Evolutionary conservation across 2,113 vertebrate genomes (phyloP), one percentile per base, ranked within the genome.

Genomic region (Callocephalon fimbriatum): DNA sequence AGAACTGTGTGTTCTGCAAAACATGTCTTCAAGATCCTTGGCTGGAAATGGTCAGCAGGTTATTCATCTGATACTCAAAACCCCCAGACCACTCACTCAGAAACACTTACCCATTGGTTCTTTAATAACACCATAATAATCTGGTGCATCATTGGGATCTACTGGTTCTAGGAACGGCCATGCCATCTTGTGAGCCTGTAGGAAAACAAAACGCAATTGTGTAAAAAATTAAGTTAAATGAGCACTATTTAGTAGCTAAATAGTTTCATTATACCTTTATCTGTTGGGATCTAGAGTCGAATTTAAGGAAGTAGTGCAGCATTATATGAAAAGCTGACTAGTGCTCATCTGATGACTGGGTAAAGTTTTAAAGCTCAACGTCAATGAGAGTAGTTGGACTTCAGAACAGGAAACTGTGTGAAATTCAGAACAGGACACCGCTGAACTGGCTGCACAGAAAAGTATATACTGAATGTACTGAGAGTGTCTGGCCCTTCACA

Each of bases 141-240:
- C 99, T 70, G 99, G 99, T 11, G 99, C 99, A 27, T 99, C 99
- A 5, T 99, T 99, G 27, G 99, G 99, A 95, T 99, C 99, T 95
- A 99, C 99, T 1, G 99, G 99, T 94, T 99, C 99, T 44, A 99
- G 98, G 98, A 99, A 99, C 0, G 99, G 99, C 99, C 99, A 99
- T 3, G 99, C 99, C 99, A 99, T 99, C 96, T 99, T 99, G 97
- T 99, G 99, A 91, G 99, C 98, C 99, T 99, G 91, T 53, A 96
- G 44, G 70, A 78, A 86, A 94, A 93, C 35, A 18, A 80, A 31
- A 61, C 13, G 72, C 2, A 70, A 31, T 63, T 26, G 59, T 32
- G 40, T 27, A 27, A 53, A 62, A 13, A 58, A 23, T 10, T 1
- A 22, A 88, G 35, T 74, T 38, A 35, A 85, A 74, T 75, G 26